phyloP scores from a whole-genome alignment of 2,888 invertebrate species.

The Hedychridium roseum region DNA sequence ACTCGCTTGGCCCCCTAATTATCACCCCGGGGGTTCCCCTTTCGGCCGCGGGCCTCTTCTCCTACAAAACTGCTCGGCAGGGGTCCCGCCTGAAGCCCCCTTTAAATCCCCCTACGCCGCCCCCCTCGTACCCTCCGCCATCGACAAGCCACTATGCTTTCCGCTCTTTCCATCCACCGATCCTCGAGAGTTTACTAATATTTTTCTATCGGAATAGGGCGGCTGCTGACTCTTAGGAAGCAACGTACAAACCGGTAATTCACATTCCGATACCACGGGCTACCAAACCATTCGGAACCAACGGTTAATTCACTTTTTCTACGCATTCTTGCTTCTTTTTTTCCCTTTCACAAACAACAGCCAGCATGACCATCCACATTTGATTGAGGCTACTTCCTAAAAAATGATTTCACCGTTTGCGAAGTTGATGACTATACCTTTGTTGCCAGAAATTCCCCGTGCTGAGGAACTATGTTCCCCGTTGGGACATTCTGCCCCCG shows the following conservation, averaged over 20 bases:
- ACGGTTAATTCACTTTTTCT: too few relatives aligned
- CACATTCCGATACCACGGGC: too few relatives aligned
- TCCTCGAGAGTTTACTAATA: slow-evolving; percentile 38
- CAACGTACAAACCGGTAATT: too few relatives aligned
- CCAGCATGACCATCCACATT: not conserved
- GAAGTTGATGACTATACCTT: too few relatives aligned
- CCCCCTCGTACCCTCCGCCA: slow-evolving; percentile 23
- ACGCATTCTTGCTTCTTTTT: too few relatives aligned
- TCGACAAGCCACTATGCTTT: slow-evolving; percentile 9
- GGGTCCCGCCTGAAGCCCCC: slow-evolving; percentile 52
- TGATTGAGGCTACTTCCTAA: too few relatives aligned
- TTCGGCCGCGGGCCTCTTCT: slow-evolving; percentile 55
- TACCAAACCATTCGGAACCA: too few relatives aligned
- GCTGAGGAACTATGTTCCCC: too few relatives aligned
- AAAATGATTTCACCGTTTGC: too few relatives aligned
- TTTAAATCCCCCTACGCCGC: slow-evolving; percentile 26
- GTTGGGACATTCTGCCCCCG: too few relatives aligned
- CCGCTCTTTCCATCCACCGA: slow-evolving; percentile 11
- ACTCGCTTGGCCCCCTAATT: slow-evolving; percentile 63
- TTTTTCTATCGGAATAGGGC: slow-evolving; percentile 23
- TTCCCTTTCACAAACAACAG: too few relatives aligned
- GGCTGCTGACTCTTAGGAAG: slow-evolving; percentile 20
- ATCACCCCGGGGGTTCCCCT: slow-evolving; percentile 62
- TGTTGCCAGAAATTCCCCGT: too few relatives aligned
- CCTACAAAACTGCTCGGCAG: slow-evolving; percentile 61